Conservation (phyloP, 2,888 invertebrate genomes). For the Noctua pronuba region DNA sequence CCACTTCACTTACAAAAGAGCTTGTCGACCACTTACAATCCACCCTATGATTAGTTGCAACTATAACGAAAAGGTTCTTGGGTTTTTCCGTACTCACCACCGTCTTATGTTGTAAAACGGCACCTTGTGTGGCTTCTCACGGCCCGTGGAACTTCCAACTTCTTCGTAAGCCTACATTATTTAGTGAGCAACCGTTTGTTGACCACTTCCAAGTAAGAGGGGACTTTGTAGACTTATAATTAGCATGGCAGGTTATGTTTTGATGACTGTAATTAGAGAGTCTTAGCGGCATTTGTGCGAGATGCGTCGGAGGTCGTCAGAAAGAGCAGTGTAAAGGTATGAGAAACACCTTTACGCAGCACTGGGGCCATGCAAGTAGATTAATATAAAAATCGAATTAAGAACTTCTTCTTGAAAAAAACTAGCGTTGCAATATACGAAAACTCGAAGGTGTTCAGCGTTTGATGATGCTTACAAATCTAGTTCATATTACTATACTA, state of each 20-base stretch:
- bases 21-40: conserved; percentile 6
- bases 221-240: conserved; percentile 20
- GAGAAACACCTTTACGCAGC: background rate
- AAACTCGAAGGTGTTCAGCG: background rate
- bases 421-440: background rate
- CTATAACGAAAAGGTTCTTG: conserved; percentile 8
- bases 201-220: conserved; percentile 23
- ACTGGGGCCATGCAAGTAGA: background rate
- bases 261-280: background rate
- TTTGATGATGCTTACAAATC: background rate
- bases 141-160: conserved; percentile 3
- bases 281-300: background rate
- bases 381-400: background rate
- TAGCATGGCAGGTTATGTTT: background rate
- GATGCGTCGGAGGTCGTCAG: background rate
- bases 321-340: background rate
- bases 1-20: background rate
- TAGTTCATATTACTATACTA: background rate
- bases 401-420: background rate
- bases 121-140: conserved; percentile 51
- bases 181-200: conserved; percentile 45
- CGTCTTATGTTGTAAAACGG: background rate
- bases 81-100: conserved; percentile 24
- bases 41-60: conserved; percentile 21
- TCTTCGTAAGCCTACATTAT: conserved; percentile 43